Base-by-base conservation (phyloP, 2,113 vertebrate species). In the Microcebus tavaratra region DNA sequence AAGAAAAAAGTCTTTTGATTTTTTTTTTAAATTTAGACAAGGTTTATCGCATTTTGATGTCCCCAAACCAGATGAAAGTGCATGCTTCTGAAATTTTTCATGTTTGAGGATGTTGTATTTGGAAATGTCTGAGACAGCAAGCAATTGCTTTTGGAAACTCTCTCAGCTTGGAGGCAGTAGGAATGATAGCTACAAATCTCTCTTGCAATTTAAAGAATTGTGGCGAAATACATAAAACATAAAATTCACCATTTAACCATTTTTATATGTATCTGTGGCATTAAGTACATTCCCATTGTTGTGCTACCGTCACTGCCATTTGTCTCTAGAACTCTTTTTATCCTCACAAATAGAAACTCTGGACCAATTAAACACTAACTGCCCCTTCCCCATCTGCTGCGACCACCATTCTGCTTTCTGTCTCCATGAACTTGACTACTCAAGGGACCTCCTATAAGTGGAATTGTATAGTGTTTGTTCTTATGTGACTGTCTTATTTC, bases 61-160 rank as follows among this genome's bases (percentile, higher is more conserved):
- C 42, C 67, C 4, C 1, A 91, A 48, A 63, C 17, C 29, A 48
- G 90, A 80, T 9, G 13, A 39, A 83, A 55, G n/a, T 67, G 10
- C 42, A 1, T 36, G 20, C 84, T 63, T 80, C 75, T 73, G 65
- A 88, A 63, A 63, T 39, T 55, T 85, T 70, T 79, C 50, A 18
- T 75, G 67, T 90, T 57, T 48, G 39, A 79, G 76, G 78, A 65
- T 78, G 82, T 95, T 88, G 93, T 63, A 70, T 79, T 93, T 88
- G 89, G 84, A 88, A 79, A 75, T 21, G 39, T 61, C 39, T 34
- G 20, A 92, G 59, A 31, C 50, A n/a, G 2, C 5, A 48, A 68
- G 59, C 34, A 55, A 59, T 36, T 50, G 39, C 57, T 27, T 95
- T 90, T 36, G 82, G 39, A 82, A 90, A 78, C 65, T 75, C 65